Conservation (phyloP, 2,797 vertebrate species). For the Synanceia verrucosa region DNA sequence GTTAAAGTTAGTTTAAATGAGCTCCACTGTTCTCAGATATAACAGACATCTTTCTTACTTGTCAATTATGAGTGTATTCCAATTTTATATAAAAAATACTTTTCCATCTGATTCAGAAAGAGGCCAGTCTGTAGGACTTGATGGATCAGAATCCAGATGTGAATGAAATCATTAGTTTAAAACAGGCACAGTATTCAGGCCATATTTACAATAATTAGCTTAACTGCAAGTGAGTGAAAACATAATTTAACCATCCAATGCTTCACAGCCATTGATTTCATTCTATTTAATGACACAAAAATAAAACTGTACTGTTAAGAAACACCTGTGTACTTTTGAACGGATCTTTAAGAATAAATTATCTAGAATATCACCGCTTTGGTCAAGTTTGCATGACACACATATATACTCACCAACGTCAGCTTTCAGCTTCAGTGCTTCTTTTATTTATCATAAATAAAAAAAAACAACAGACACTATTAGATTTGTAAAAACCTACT, state of each 20-base stretch:
- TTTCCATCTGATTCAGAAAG: no score
- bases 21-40: no score
- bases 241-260: neutral
- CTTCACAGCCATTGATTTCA: neutral
- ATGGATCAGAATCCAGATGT: no score
- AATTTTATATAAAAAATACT: no score
- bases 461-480: constrained; percentile 65
- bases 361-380: neutral
- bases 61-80: no score
- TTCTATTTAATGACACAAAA: neutral
- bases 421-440: constrained; percentile 41
- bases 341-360: neutral
- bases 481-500: constrained; percentile 69
- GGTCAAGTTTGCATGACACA: neutral
- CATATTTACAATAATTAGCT: neutral
- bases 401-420: neutral
- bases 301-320: neutral
- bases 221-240: neutral
- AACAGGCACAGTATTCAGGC: neutral
- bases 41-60: no score
- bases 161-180: neutral
- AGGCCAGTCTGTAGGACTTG: no score
- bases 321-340: neutral
- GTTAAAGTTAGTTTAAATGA: no score
- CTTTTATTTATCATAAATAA: constrained; percentile 75